These are phyloP conservation scores for Pomacea canaliculata DNA, from an alignment of 2,888 invertebrate species.

Conservation along the genomic window DNA sequence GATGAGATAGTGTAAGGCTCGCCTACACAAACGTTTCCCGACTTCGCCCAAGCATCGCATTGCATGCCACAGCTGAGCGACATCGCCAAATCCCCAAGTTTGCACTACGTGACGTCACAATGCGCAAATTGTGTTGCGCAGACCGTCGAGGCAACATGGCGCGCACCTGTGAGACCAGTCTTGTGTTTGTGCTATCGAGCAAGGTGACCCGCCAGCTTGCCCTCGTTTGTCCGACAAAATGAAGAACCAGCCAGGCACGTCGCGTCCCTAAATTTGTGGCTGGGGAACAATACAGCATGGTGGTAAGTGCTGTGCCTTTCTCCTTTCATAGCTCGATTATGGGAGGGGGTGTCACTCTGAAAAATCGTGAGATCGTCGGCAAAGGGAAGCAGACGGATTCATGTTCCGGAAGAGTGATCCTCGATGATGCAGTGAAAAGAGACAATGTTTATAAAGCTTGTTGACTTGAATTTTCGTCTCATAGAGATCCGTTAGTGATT, in stretches of 20 bases:
- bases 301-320: conserved; percentile 24
- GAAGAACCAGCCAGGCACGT: conserved; percentile 20
- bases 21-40: background rate
- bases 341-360: conserved; percentile 28
- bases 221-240: conserved; percentile 18
- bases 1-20: no score
- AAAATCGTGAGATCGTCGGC: conserved; percentile 26
- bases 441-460: conserved; percentile 1
- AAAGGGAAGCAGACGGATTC: conserved; percentile 23
- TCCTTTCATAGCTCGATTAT: background rate
- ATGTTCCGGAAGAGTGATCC: conserved; percentile 23
- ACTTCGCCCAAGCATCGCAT: conserved; percentile 1
- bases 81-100: conserved; percentile 17
- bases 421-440: conserved; percentile 15
- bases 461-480: no score
- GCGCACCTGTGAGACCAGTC: conserved; percentile 33
- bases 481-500: background rate
- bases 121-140: conserved; percentile 39
- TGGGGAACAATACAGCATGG: conserved; percentile 24
- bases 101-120: conserved; percentile 36
- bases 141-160: conserved; percentile 35
- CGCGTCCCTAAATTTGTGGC: conserved; percentile 1
- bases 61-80: conserved; percentile 26
- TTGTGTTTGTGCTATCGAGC: conserved; percentile 21
- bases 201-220: conserved; percentile 25